phyloP scores from a whole-genome alignment of 2,888 invertebrate species.

The Dolichomitus sp. region DNA sequence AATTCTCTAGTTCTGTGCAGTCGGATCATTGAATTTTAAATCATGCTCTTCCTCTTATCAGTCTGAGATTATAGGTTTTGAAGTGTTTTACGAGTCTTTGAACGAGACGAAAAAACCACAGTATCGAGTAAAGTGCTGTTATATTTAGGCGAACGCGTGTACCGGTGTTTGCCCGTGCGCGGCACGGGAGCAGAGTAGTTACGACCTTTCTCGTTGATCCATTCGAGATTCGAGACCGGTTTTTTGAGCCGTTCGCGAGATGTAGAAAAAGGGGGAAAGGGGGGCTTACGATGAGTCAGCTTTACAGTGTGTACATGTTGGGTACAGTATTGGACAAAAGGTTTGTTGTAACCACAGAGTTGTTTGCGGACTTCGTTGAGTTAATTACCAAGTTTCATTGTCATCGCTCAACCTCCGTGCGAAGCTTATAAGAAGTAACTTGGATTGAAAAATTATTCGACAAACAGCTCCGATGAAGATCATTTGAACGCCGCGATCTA shows the following conservation, averaged over 20 bases:
- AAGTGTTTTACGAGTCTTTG: slow-evolving; percentile 10
- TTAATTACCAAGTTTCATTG: slow-evolving; percentile 13
- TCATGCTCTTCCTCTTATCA: slow-evolving; percentile 29
- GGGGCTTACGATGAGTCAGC: slow-evolving; percentile 59
- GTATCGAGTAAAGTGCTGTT: slow-evolving; percentile 30
- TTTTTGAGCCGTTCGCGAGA: slow-evolving; percentile 57
- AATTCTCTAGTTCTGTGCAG: neutral
- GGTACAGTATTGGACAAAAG: slow-evolving; percentile 53
- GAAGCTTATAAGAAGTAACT: neutral
- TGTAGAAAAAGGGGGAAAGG: slow-evolving; percentile 35
- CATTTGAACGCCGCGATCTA: neutral
- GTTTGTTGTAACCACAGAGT: slow-evolving; percentile 4
- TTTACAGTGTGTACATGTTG: slow-evolving; percentile 23
- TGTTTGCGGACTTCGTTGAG: neutral
- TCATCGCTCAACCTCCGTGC: neutral
- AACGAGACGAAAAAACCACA: slow-evolving; percentile 7
- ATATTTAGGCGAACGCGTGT: slow-evolving; percentile 48
- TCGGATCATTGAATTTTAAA: slow-evolving; percentile 8
- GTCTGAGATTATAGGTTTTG: neutral
- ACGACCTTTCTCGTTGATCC: slow-evolving; percentile 65
- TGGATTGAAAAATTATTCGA: neutral
- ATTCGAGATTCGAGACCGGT: slow-evolving; percentile 66
- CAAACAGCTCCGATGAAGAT: slow-evolving; percentile 8
- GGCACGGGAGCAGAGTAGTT: slow-evolving; percentile 47
- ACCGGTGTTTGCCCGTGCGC: slow-evolving; percentile 34